Evolutionary conservation across 2,113 vertebrate species (phyloP), one percentile per base, ranked within the genome.

Genomic region (Pterocles orientalis): DNA sequence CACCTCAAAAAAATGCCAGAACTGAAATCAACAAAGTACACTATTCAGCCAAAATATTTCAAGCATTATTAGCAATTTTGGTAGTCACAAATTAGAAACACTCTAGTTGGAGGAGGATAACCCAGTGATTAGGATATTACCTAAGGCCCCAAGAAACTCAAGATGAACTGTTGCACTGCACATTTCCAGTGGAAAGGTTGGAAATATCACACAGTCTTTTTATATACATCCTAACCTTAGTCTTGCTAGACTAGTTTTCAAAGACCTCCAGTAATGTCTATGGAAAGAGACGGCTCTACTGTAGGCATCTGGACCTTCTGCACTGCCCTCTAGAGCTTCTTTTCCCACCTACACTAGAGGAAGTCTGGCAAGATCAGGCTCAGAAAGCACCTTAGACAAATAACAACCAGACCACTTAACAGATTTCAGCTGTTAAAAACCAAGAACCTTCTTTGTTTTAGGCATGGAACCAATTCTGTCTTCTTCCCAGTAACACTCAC

Each of bases 401-500:
- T 34, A 15, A 25, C 3, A 6, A 50, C 45, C 36, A 82, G 39
- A 68, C 3, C 34, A 84, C 6, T 77, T 53, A 88, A 57, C 11
- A 78, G 33, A 72, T 8, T 85, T 43, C n/a, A 88, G 36, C 61
- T 61, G 33, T 47, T 18, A 54, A 88, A 66, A 83, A 8, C 39
- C 31, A 88, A 78, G 6, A 85, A 62, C 25, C 7, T 28, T 47
- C 62, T 66, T n/a, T 31, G 14, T 53, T 94, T 34, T 34, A 58
- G 72, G 41, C 54, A 72, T 31, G 57, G 62, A 82, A 94, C 6
- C 11, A 66, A 25, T 26, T 57, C 16, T 39, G 5, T 16, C 11
- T 12, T 25, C 41, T 43, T 60, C 57, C 28, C 45, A 54, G 69
- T 12, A 16, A 21, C 65, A 91, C 97, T 95, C 95, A 99, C 99